phyloP scores from a whole-genome alignment of 1,140 invertebrate species.

The Drosophila prosaltans region DNA sequence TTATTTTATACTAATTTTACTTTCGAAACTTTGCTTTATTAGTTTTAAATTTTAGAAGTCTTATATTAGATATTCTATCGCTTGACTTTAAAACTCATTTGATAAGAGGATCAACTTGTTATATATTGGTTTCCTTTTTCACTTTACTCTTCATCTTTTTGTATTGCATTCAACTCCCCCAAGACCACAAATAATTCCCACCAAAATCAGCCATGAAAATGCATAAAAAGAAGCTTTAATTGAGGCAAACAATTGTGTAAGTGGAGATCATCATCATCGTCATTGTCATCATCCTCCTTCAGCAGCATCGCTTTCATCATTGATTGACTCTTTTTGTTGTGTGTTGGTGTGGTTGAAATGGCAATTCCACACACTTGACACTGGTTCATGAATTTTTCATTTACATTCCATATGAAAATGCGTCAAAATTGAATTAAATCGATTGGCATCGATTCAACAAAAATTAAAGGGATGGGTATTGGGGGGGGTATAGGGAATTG shows the following conservation, averaged over 20 bases:
- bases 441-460: conserved; percentile 28
- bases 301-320: conserved; percentile 7
- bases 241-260: conserved; percentile 48
- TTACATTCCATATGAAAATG: conserved; percentile 36
- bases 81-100: no score
- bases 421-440: conserved; percentile 44
- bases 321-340: neutral
- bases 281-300: neutral
- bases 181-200: neutral
- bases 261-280: conserved; percentile 15
- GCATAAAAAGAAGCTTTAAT: conserved; percentile 39
- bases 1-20: no score
- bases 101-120: no score
- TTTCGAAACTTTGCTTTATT: no score
- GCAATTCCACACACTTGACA: conserved; percentile 41
- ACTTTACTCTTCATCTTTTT: no score
- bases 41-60: no score
- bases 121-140: no score
- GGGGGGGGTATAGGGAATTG: neutral
- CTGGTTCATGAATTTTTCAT: conserved; percentile 50
- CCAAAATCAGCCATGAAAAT: neutral
- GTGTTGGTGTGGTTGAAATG: conserved; percentile 20
- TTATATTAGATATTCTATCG: no score
- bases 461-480: no score
- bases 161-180: neutral